phyloP scores from a whole-genome alignment of 2,113 vertebrate genomes.

The Amblyornis subalaris region DNA sequence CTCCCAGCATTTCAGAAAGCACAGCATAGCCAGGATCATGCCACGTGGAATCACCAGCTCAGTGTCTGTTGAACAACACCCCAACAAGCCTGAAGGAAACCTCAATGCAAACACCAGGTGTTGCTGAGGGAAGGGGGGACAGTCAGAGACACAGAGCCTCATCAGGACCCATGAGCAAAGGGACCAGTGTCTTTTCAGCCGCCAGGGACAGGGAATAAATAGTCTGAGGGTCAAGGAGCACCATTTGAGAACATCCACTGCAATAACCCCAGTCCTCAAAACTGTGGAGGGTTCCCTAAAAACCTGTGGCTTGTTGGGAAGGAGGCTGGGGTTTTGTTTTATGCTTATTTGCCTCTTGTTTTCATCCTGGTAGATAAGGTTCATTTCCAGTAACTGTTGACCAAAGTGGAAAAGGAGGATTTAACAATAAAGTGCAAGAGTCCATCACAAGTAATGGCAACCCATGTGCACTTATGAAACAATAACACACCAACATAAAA shows the following conservation, averaged over 20 bases:
- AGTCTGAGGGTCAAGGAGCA: background rate
- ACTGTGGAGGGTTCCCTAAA: background rate
- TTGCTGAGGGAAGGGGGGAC: background rate
- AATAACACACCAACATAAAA: constrained; percentile 44
- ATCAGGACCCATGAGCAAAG: background rate
- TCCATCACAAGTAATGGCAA: constrained; percentile 7
- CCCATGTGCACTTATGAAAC: constrained; percentile 19
- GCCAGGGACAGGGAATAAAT: background rate
- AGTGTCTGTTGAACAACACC: background rate
- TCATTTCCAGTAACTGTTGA: constrained; percentile 12
- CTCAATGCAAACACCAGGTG: background rate
- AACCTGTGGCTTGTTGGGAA: background rate
- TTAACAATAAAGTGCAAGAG: constrained; percentile 20
- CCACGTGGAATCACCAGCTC: background rate
- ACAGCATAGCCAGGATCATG: background rate
- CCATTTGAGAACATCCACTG: background rate
- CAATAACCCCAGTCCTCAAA: background rate
- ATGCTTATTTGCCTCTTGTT: background rate
- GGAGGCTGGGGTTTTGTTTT: background rate
- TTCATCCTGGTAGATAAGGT: background rate
- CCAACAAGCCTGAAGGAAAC: background rate
- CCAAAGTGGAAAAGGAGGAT: constrained; percentile 21
- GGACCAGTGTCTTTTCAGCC: accelerated
- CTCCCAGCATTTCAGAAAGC: background rate
- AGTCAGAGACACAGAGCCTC: background rate